Base-by-base conservation (phyloP, 2,888 invertebrate species). In the Mycogona germanica region DNA sequence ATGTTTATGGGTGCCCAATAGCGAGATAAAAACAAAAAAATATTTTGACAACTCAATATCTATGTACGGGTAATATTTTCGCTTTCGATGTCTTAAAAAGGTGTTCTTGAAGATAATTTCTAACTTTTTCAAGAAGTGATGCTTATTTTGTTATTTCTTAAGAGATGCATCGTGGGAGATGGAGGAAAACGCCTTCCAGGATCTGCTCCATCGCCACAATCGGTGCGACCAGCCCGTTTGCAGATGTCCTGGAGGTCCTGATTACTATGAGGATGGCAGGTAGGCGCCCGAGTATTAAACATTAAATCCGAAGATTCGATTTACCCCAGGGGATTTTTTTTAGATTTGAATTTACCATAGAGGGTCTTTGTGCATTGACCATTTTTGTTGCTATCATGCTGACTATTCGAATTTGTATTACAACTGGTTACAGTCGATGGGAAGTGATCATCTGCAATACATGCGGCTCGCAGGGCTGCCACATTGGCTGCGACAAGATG, bases 151-250 rank as follows among this genome's bases (percentile, higher is more conserved):
- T 30, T 30, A 67, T 26, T 67, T 66, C 23, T 70, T 60, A 67
- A 84, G 84, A 62, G 88, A 88, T 67, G 88, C 88, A 0, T 78
- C 83, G 0, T 89, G 88, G 89, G 88, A 89, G 65, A 64, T 77
- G 12, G 81, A 77, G 58, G 82, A 83, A 2, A 78, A 83, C 64
- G 87, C 87, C 0, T 88, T 77, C 68, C 73, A 77, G 0, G 87
- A 85, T 55, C 75, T 87, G 38, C 71, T 80, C 19, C 77, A 80
- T 55, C 68, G 82, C 1, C 76, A 79, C 2, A 65, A 75, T 5
- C 60, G 63, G 0, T 89, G 89, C 64, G 75, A 76, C 41, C 78
- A 79, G 0, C 37, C 58, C 0, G 59, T 58, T 0, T 89, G 88
- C 65, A 35, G 62, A 0, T 83, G 82, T 65, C 75, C 75, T 1